Conservation (phyloP, 2,888 invertebrate species). For the Spisula subtruncata region DNA sequence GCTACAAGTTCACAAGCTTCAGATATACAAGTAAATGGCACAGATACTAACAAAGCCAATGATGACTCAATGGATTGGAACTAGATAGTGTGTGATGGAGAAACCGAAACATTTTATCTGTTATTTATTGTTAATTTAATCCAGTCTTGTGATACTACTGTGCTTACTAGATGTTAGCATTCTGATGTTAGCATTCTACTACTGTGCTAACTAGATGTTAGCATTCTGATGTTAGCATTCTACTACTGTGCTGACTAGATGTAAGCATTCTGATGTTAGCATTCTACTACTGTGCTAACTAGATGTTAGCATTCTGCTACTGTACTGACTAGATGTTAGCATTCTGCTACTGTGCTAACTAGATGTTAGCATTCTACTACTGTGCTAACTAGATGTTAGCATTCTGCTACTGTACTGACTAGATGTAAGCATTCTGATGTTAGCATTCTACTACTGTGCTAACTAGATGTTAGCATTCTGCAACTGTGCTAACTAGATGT, state of each 20-base stretch:
- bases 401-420: not conserved
- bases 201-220: no score
- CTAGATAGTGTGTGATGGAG: not conserved
- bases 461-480: not conserved
- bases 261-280: no score
- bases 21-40: conserved; percentile 36
- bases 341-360: not conserved
- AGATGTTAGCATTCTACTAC: no score
- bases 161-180: conserved; percentile 12
- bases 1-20: conserved; percentile 38
- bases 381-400: not conserved
- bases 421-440: no score
- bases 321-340: not conserved
- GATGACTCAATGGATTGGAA: conserved; percentile 68
- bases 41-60: conserved; percentile 41
- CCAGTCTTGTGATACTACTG: not conserved
- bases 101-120: conserved; percentile 16
- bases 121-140: conserved; percentile 33
- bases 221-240: not conserved
- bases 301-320: no score
- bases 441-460: no score
- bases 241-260: no score
- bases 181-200: no score
- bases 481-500: not conserved
- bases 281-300: not conserved